Evolutionary conservation across 2,888 invertebrate species (phyloP), one percentile per base, ranked within the genome.

Genomic region (Melolontha melolontha): DNA sequence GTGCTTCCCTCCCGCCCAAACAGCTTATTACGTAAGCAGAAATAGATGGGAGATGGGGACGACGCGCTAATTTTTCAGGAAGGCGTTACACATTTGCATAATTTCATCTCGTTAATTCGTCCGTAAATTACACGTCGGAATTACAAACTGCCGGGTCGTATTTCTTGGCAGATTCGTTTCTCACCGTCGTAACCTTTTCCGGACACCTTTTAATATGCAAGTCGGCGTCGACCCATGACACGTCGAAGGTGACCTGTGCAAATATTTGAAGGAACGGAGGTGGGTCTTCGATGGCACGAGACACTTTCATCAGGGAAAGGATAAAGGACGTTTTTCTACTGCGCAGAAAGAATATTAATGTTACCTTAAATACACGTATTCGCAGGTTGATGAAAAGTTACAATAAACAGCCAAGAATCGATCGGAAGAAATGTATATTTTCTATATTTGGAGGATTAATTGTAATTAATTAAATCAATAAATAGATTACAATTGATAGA

Each of bases 101-200:
- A 44, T 14, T 59, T 29, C 47, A 2, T 14, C 34, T 10, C 59
- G 14, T 59, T 59, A 59, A 59, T 59, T 59, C 59, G 29, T 14
- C 44, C 14, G 14, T 44, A 59, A 59, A 59, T 59, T 59, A 44
- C 59, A 59, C 44, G 44, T 59, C 44, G 8, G 16, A 59, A 59
- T 59, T 59, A 44, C 29, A 29, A 59, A 11, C 42, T 59, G 12
- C 57, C 22, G 42, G 22, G 29, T 2, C 29, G 12, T n/a, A 12
- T 54, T 4, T 54, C 14, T 42, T 6, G 29, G 12, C 47, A 29
- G 10, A 41, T 55, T 41, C 59, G 34, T 39, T 39, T 39, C 16
- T 1, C 16, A 8, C 51, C 7, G 11, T 29, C 51, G 7, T n/a
- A 51, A 17, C 29, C 51, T n/a, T 27, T 12, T 27, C 51, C 29